phyloP scores from a whole-genome alignment of 2,113 vertebrate genomes.

The Sebastes fasciatus region DNA sequence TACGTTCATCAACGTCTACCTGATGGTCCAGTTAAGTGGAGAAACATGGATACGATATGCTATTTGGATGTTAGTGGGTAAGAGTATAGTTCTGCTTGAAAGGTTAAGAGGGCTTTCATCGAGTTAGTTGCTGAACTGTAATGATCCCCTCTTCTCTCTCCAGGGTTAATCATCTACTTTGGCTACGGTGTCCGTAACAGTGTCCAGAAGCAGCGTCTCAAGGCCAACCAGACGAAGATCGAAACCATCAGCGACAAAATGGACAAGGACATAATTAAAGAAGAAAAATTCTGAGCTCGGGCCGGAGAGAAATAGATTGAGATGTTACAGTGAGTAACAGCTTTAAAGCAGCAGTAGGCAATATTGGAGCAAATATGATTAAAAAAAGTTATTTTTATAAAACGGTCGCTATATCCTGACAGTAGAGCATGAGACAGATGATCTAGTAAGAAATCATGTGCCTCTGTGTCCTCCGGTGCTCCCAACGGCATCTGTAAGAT shows the following conservation, averaged over 20 bases:
- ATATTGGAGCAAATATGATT: too few species aligned
- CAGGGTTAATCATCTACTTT: constrained; percentile 90
- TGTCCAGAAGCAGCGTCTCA: constrained; percentile 65
- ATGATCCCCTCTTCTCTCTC: background rate
- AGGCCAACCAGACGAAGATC: background rate
- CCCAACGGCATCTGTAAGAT: too few species aligned
- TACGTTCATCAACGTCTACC: constrained; percentile 84
- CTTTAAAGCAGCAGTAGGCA: background rate
- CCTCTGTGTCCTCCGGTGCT: too few species aligned
- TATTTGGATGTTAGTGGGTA: constrained; percentile 89
- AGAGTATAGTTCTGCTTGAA: constrained; percentile 44
- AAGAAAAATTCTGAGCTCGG: constrained; percentile 65
- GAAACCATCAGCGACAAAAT: constrained; percentile 60
- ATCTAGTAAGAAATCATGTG: too few species aligned
- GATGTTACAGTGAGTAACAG: constrained; percentile 60
- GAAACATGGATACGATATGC: constrained; percentile 87
- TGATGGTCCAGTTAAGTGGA: constrained; percentile 84
- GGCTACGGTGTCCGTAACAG: constrained; percentile 86
- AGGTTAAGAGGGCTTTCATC: background rate
- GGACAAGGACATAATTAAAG: constrained; percentile 52
- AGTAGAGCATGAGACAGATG: too few species aligned
- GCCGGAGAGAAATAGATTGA: constrained; percentile 9
- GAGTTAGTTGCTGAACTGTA: background rate
- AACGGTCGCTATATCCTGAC: too few species aligned
- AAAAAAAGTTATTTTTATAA: too few species aligned